Conservation (phyloP, 2,888 invertebrate species). For the Oasisia sp. region DNA sequence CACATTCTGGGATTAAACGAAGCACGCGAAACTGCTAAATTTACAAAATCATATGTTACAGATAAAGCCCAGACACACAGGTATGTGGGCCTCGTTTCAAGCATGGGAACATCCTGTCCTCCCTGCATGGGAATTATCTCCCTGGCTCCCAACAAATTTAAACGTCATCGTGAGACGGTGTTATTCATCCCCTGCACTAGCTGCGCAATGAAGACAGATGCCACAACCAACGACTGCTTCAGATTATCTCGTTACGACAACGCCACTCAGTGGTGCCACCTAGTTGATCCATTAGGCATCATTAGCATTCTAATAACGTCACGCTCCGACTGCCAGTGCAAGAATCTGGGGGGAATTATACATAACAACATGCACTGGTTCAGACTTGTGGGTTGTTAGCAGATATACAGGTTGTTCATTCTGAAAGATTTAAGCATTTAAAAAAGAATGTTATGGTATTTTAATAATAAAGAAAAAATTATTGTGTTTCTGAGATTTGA, state of each 20-base stretch:
- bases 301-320: background rate
- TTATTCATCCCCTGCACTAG: background rate
- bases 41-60: slow-evolving; percentile 10
- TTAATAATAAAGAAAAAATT: no score
- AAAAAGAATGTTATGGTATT: no score
- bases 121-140: background rate
- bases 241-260: background rate
- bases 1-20: background rate
- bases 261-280: background rate
- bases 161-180: background rate
- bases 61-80: background rate
- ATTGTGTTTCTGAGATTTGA: no score
- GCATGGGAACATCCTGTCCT: slow-evolving; percentile 12
- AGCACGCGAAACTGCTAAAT: slow-evolving; percentile 3
- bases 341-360: background rate
- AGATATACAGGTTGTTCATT: no score
- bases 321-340: background rate
- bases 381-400: background rate
- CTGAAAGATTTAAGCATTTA: no score
- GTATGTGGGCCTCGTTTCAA: slow-evolving; percentile 6
- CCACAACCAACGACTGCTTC: background rate
- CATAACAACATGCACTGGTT: background rate
- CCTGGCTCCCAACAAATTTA: background rate
- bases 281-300: background rate
- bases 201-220: background rate